Evolutionary conservation across 1,140 invertebrate genomes (phyloP).

Genomic region (Pseudomyrmex concolor): DNA sequence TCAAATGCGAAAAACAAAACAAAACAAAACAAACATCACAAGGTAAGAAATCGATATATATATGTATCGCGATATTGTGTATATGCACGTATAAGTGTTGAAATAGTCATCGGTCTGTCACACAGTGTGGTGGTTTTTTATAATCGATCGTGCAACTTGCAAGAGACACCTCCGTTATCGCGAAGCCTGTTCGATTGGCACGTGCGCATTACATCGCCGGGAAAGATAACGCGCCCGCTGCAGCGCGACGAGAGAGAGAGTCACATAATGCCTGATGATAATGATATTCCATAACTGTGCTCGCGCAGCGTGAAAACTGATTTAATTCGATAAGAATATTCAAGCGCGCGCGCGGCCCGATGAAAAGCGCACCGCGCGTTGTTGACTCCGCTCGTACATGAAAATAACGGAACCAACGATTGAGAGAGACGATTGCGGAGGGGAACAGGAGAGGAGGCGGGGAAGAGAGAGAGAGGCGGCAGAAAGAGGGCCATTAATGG

Average conservation of each 20-base stretch:
- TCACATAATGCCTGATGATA: constrained; percentile 30
- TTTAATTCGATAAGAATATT: constrained; percentile 68
- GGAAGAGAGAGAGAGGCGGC: background rate
- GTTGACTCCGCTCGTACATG: constrained; percentile 52
- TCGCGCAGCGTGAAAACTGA: constrained; percentile 47
- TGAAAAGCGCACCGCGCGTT: constrained; percentile 62
- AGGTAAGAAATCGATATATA: background rate
- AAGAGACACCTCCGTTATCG: constrained; percentile 17
- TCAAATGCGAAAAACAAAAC: too few species aligned
- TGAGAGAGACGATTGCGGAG: constrained; percentile 19
- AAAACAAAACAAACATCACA: too few species aligned
- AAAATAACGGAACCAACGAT: constrained; percentile 68
- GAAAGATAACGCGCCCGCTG: constrained; percentile 32
- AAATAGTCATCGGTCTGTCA: constrained; percentile 15
- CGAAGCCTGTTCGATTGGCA: constrained; percentile 29
- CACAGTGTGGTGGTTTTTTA: background rate
- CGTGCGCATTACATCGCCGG: constrained; percentile 32
- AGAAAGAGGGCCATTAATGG: constrained; percentile 66
- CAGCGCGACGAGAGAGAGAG: constrained; percentile 7
- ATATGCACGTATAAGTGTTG: background rate
- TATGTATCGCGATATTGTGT: background rate
- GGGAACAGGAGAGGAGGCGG: background rate
- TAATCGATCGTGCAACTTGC: background rate
- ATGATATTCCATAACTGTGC: constrained; percentile 58
- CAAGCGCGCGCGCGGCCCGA: constrained; percentile 36